Conservation (phyloP, 2,888 invertebrate genomes). For the Gerris lacustris region DNA sequence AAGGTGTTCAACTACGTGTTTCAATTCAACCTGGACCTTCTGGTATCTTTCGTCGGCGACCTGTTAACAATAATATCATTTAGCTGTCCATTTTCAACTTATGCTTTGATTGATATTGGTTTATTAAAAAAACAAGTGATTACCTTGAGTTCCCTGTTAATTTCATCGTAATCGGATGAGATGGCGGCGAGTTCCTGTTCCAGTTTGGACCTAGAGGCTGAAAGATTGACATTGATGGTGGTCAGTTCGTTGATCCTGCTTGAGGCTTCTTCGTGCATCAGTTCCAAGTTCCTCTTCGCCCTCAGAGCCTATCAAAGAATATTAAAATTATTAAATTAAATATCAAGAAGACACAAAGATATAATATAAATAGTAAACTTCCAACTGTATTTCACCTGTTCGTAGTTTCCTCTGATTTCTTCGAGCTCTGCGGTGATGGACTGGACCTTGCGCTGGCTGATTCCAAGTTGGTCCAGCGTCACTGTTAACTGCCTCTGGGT, state of each 20-base stretch:
- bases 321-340: background rate
- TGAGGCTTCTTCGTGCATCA: slow-evolving; percentile 78
- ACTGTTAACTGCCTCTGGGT: slow-evolving; percentile 90
- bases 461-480: slow-evolving; percentile 83
- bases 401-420: slow-evolving; percentile 84
- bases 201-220: slow-evolving; percentile 85
- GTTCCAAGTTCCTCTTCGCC: slow-evolving; percentile 79
- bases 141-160: slow-evolving; percentile 86
- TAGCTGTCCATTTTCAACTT: too few species aligned
- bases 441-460: slow-evolving; percentile 80
- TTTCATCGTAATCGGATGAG: slow-evolving; percentile 94
- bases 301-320: slow-evolving; percentile 62
- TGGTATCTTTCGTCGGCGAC: slow-evolving; percentile 82
- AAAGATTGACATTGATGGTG: slow-evolving; percentile 88
- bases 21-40: slow-evolving; percentile 80
- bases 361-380: background rate
- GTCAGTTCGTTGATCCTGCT: slow-evolving; percentile 88
- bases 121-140: slow-evolving; percentile 35
- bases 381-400: slow-evolving; percentile 46
- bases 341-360: background rate
- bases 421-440: slow-evolving; percentile 89
- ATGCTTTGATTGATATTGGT: too few species aligned
- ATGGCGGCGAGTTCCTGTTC: slow-evolving; percentile 86
- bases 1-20: slow-evolving; percentile 83
- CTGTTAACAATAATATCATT: slow-evolving; percentile 30